phyloP scores from a whole-genome alignment of 2,797 vertebrate species.

The Eidolon dupreanum region DNA sequence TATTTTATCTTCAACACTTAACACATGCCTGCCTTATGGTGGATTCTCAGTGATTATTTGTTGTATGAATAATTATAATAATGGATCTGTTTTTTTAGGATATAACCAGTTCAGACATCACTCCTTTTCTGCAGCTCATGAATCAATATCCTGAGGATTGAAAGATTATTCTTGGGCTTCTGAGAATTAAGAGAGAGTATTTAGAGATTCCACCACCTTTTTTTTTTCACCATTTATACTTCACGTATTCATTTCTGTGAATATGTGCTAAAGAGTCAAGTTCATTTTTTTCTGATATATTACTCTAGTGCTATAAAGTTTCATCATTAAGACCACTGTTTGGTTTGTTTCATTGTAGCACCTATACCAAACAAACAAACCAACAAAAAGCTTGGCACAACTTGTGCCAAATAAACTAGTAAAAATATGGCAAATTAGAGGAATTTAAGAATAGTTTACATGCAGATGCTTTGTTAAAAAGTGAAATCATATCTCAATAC shows the following conservation, averaged over 20 bases:
- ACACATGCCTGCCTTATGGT: not conserved
- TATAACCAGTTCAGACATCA: not conserved
- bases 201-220: not conserved
- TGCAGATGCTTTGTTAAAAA: not conserved
- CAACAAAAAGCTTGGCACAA: not conserved
- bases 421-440: not conserved
- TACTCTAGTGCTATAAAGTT: not conserved
- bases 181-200: not conserved
- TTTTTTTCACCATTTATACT: not conserved
- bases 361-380: not conserved
- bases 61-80: not conserved
- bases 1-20: constrained; percentile 17
- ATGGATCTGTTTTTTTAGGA: constrained; percentile 8
- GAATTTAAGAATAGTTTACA: not conserved
- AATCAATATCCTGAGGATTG: not conserved
- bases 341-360: not conserved
- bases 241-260: not conserved
- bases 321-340: not conserved
- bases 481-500: not conserved
- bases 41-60: not conserved
- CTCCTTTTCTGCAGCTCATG: not conserved
- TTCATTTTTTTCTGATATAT: not conserved
- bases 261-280: not conserved
- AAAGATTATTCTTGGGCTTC: constrained; percentile 29
- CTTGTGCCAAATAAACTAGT: not conserved